Percentiles rank a stretch among this genome's conserved stretches.
phyloP scores from a whole-genome alignment of 2,113 vertebrate species.

The Carassius gibelio region DNA sequence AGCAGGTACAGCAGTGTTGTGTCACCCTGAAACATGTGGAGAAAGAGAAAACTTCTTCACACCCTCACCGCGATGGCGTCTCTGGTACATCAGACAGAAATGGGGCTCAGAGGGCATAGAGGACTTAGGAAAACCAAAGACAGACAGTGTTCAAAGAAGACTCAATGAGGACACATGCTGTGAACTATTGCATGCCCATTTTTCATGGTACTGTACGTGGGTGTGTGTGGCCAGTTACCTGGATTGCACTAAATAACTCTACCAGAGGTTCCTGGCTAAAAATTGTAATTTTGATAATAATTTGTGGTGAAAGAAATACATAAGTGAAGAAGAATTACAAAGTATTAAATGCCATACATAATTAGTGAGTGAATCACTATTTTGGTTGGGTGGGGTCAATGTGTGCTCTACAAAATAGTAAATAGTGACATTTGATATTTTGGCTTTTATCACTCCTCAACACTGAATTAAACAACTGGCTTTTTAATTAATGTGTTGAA shows the following conservation, averaged over 20 bases:
- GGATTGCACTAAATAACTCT: neutral
- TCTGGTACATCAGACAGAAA: conserved; percentile 20
- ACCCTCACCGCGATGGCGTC: neutral
- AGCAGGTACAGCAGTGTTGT: conserved; percentile 5
- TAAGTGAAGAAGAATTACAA: too few relatives aligned
- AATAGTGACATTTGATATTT: too few relatives aligned
- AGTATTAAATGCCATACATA: too few relatives aligned
- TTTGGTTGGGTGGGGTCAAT: too few relatives aligned
- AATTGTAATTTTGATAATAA: too few relatives aligned
- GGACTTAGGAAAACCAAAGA: conserved; percentile 26
- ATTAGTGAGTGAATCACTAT: too few relatives aligned
- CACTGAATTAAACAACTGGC: neutral
- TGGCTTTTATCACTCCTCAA: neutral
- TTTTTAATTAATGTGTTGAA: neutral
- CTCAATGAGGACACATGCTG: neutral
- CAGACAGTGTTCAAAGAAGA: conserved; percentile 10
- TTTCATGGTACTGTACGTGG: neutral
- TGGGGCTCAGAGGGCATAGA: conserved; percentile 27
- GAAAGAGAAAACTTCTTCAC: conserved; percentile 22
- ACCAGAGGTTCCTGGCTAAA: too few relatives aligned
- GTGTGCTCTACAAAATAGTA: too few relatives aligned
- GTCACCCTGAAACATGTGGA: conserved; percentile 34
- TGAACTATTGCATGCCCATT: neutral
- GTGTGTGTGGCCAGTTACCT: neutral
- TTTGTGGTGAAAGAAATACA: too few relatives aligned